These are phyloP conservation scores for Drosophila melanosoma DNA, from an alignment of 2,888 invertebrate genomes.

Conservation along the genomic window DNA sequence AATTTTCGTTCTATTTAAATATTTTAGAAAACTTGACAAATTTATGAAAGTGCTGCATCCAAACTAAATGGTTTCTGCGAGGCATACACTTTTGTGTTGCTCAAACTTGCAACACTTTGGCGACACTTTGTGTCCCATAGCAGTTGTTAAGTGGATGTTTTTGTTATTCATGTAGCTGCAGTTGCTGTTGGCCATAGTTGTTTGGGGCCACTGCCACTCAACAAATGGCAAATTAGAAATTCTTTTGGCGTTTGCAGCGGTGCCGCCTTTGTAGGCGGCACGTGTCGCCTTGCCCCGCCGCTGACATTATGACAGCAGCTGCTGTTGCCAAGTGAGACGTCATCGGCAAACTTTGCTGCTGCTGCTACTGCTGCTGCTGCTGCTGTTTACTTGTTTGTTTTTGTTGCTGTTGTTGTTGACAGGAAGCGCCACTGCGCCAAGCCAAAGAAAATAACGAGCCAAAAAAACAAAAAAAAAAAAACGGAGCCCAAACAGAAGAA, in stretches of 20 bases:
- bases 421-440: constrained; percentile 80
- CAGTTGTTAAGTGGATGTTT: constrained; percentile 3
- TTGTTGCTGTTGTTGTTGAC: constrained; percentile 51
- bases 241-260: constrained; percentile 70
- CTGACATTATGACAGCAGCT: constrained; percentile 50
- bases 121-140: constrained; percentile 11
- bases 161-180: neutral
- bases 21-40: neutral
- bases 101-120: constrained; percentile 30
- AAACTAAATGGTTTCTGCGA: neutral
- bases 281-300: constrained; percentile 51
- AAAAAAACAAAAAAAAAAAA: constrained; percentile 28
- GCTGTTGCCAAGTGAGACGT: constrained; percentile 69
- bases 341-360: constrained; percentile 43
- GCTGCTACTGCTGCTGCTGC: constrained; percentile 23
- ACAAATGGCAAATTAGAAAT: constrained; percentile 71
- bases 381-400: constrained; percentile 10
- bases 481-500: constrained; percentile 10
- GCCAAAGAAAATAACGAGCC: constrained; percentile 27
- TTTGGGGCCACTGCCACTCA: constrained; percentile 26
- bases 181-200: constrained; percentile 4
- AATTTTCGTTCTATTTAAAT: too few species aligned
- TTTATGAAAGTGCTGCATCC: neutral
- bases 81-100: neutral
- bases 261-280: constrained; percentile 71